Evolutionary conservation across 2,797 vertebrate species (phyloP), one percentile per base, ranked within the genome.

Genomic region (Fundulus diaphanus): DNA sequence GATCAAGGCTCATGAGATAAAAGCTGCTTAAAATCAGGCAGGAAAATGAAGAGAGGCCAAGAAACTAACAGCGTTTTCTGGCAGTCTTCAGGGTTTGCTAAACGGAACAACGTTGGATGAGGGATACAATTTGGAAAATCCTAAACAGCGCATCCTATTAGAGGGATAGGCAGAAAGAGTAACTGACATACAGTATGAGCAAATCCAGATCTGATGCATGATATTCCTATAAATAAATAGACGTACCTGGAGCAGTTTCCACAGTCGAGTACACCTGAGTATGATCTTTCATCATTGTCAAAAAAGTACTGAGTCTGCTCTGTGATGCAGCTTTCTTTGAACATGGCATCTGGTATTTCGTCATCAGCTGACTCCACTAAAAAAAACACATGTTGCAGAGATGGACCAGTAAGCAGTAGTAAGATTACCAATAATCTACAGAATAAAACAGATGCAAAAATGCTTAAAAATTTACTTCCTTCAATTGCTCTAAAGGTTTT

Each of bases 301-400:
- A 99, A 99, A 94, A 98, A 99, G 93, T 99, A 99, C 84, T 99
- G 98, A 12, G 98, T 99, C 93, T 99, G 98, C 85, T 99, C 98
- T 1, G 97, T 99, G 89, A 99, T 99, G 76, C 98, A 99, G 92
- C 98, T 99, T 87, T 99, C 97, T 92, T 99, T 99, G 75, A 97
- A 97, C 87, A 97, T 94, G 48, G 95, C 92, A 59, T 97, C 93
- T 1, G 95, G 82, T 0, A 97, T 96, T 78, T 99, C 98, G 9
- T 99, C 97, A 56, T 99, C 97, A 79, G 84, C 77, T 56, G 89
- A 82, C 69, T 93, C 92, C 29, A 72, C 91, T 93, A 85, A 87
- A 82, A 8, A 18, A 72, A 12, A 78, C 31, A 42, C 2, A 42
- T 74, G n/a, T 44, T 49, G 18, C 51, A 57, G 44, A 61, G 67